Conservation (phyloP, 92 coral and sea anemone species). For the Virgularia gustaviana region DNA sequence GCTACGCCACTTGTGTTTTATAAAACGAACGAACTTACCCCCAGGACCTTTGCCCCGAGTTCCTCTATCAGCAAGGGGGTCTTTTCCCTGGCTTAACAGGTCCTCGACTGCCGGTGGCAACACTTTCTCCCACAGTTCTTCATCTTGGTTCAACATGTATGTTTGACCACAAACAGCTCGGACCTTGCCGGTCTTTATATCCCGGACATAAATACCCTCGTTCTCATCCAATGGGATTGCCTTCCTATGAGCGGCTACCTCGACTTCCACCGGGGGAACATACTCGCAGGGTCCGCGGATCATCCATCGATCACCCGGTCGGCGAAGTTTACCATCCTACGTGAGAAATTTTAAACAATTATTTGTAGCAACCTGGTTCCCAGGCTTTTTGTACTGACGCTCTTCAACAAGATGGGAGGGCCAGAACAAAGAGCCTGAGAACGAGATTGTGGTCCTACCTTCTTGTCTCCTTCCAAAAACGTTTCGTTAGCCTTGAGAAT, state of each 20-base stretch:
- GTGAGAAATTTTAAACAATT: too few relatives aligned
- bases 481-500: constrained; percentile 88
- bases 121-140: constrained; percentile 90
- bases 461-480: constrained; percentile 67
- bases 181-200: constrained; percentile 96
- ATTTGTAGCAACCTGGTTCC: too few relatives aligned
- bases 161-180: constrained; percentile 98
- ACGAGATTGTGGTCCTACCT: too few relatives aligned
- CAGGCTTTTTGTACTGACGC: too few relatives aligned
- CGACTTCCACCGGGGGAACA: constrained; percentile 95
- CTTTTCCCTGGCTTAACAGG: constrained; percentile 79
- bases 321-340: constrained; percentile 3
- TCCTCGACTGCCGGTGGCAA: constrained; percentile 92
- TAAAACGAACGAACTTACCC: constrained; percentile 1
- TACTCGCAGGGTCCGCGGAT: constrained; percentile 98
- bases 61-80: constrained; percentile 98
- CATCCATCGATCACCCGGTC: constrained; percentile 99
- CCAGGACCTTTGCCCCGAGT: constrained; percentile 58
- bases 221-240: constrained; percentile 98
- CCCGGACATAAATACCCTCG: constrained; percentile 97
- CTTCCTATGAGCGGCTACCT: constrained; percentile 79
- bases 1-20: background rate
- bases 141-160: constrained; percentile 98
- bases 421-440: too few relatives aligned
- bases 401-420: too few relatives aligned